phyloP scores from a whole-genome alignment of 2,797 vertebrate species.

The Anableps anableps region DNA sequence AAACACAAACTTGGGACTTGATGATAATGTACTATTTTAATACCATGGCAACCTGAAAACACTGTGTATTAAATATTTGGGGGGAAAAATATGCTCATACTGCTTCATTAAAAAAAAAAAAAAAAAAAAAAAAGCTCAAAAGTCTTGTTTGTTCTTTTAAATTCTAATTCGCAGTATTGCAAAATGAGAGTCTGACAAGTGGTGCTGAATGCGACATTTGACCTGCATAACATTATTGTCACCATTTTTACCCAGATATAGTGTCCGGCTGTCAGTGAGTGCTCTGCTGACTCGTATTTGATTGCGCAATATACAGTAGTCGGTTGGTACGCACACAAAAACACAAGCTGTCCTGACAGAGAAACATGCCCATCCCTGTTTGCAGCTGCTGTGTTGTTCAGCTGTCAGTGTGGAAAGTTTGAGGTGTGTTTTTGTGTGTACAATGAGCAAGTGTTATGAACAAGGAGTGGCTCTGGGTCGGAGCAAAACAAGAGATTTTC shows the following conservation, averaged over 20 bases:
- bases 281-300: constrained; percentile 42
- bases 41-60: background rate
- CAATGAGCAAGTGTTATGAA: constrained; percentile 46
- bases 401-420: constrained; percentile 68
- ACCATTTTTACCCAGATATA: constrained; percentile 40
- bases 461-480: constrained; percentile 53
- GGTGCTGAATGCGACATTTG: constrained; percentile 8
- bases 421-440: constrained; percentile 66
- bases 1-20: constrained; percentile 17
- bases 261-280: constrained; percentile 41
- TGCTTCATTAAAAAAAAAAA: background rate
- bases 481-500: constrained; percentile 53
- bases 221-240: constrained; percentile 35
- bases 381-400: constrained; percentile 72
- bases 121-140: background rate
- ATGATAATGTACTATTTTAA: constrained; percentile 2
- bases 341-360: constrained; percentile 36
- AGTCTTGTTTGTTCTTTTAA: background rate
- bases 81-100: background rate
- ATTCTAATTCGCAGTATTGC: background rate
- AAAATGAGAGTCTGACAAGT: constrained; percentile 6
- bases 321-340: constrained; percentile 26
- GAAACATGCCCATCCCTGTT: constrained; percentile 62
- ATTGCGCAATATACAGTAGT: constrained; percentile 53
- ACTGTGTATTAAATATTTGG: background rate